These are phyloP conservation scores for Notospermus geniculatus DNA, from an alignment of 1,140 invertebrate genomes.

Conservation along the genomic window DNA sequence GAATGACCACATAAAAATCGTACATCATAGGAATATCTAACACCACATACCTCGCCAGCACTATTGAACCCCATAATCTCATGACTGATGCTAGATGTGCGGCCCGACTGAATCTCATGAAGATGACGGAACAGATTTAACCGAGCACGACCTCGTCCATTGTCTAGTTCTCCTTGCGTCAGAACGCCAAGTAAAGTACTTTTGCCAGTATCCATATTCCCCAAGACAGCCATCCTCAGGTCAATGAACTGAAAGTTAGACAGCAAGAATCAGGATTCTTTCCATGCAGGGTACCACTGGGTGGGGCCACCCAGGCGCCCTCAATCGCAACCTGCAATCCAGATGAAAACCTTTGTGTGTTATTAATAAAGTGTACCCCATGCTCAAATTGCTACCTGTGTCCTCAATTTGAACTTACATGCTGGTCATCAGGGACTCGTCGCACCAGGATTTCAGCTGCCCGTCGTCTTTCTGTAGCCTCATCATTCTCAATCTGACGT, in stretches of 20 bases:
- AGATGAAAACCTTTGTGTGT: too few relatives aligned
- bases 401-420: conserved; percentile 50
- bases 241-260: conserved; percentile 63
- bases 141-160: conserved; percentile 88
- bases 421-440: conserved; percentile 86
- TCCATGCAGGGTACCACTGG: too few relatives aligned
- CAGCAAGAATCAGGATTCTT: conserved; percentile 6
- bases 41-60: conserved; percentile 54
- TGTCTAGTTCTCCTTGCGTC: conserved; percentile 92
- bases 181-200: conserved; percentile 90
- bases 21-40: too few relatives aligned
- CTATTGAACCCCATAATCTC: conserved; percentile 88
- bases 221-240: conserved; percentile 86
- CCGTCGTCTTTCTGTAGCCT: conserved; percentile 35
- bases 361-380: too few relatives aligned
- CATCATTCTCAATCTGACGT: conserved; percentile 54
- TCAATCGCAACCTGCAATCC: too few relatives aligned
- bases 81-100: conserved; percentile 94
- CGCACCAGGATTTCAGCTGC: conserved; percentile 87
- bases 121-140: conserved; percentile 94
- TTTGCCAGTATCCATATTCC: conserved; percentile 90
- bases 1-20: too few relatives aligned
- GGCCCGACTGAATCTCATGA: conserved; percentile 93
- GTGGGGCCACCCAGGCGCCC: too few relatives aligned
- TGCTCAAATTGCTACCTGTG: too few relatives aligned